A percentile compares a stretch with the other conserved stretches of the same genome.
Evolutionary conservation across 1,140 invertebrate species (phyloP).

Genomic region (Camponotus floridanus): DNA sequence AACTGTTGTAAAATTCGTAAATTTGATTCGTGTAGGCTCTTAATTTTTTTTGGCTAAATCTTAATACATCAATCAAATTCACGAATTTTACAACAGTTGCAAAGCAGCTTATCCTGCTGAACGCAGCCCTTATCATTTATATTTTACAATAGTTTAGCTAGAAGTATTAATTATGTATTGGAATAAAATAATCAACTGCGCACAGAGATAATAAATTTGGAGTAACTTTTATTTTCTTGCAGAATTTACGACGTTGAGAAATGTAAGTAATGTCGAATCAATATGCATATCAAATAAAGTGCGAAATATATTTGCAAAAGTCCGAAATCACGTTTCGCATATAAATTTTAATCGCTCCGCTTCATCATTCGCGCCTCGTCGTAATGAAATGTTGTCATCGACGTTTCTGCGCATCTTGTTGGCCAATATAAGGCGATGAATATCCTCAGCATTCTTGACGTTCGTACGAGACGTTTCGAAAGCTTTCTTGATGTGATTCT

Average conservation of each 20-base stretch:
- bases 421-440: conserved; percentile 84
- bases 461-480: conserved; percentile 79
- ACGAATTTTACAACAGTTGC: too few relatives aligned
- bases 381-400: conserved; percentile 68
- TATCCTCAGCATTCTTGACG: conserved; percentile 77
- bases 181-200: not conserved
- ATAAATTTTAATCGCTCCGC: conserved; percentile 42
- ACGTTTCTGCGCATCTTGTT: conserved; percentile 81
- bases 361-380: conserved; percentile 59
- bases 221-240: conserved; percentile 1
- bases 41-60: too few relatives aligned
- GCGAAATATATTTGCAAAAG: conserved; percentile 6
- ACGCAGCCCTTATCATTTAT: not conserved
- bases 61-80: too few relatives aligned
- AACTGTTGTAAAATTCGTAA: too few relatives aligned
- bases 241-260: not conserved
- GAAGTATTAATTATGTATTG: not conserved
- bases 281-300: conserved; percentile 7
- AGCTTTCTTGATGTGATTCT: conserved; percentile 84
- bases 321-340: conserved; percentile 29
- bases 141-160: not conserved
- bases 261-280: not conserved
- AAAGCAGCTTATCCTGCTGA: too few relatives aligned
- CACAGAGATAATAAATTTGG: not conserved
- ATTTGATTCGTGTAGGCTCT: too few relatives aligned